A percentile compares a stretch with the other conserved stretches of the same genome.
These are phyloP conservation scores for Tinea pellionella DNA, from an alignment of 2,888 invertebrate species.

Conservation along the genomic window DNA sequence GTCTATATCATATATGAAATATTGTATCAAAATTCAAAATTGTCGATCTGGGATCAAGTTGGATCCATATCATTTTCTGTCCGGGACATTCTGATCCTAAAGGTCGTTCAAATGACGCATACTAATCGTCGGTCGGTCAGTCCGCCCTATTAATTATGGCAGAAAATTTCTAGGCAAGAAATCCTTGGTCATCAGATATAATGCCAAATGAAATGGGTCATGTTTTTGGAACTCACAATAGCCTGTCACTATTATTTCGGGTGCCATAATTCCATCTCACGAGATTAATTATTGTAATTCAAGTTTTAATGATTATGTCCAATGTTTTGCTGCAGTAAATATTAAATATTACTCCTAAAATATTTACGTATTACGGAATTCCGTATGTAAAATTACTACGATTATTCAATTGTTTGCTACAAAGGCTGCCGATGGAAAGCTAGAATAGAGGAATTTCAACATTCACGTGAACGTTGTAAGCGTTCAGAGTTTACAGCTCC, in stretches of 20 bases:
- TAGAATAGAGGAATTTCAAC: too few species aligned
- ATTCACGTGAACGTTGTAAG: too few species aligned
- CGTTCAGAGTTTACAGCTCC: too few species aligned
- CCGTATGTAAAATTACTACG: too few species aligned
- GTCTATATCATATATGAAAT: too few species aligned
- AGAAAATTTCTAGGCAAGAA: constrained; percentile 65
- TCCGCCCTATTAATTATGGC: constrained; percentile 57
- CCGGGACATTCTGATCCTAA: constrained; percentile 2
- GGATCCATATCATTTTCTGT: neutral
- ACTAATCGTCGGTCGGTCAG: constrained; percentile 24
- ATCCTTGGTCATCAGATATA: constrained; percentile 55
- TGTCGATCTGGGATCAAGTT: neutral
- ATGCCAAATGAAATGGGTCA: constrained; percentile 66
- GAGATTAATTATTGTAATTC: constrained; percentile 15
- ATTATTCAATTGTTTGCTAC: too few species aligned
- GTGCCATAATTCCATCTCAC: constrained; percentile 44
- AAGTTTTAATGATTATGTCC: neutral
- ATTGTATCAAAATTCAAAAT: neutral
- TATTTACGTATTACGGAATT: neutral
- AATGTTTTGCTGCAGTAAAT: neutral
- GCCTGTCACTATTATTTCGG: constrained; percentile 10
- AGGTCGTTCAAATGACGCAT: constrained; percentile 22
- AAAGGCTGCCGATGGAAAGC: too few species aligned
- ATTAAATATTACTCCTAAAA: neutral
- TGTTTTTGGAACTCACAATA: constrained; percentile 21